Conservation (phyloP, 2,113 vertebrate genomes). For the Rhegmatorhina hoffmannsi region DNA sequence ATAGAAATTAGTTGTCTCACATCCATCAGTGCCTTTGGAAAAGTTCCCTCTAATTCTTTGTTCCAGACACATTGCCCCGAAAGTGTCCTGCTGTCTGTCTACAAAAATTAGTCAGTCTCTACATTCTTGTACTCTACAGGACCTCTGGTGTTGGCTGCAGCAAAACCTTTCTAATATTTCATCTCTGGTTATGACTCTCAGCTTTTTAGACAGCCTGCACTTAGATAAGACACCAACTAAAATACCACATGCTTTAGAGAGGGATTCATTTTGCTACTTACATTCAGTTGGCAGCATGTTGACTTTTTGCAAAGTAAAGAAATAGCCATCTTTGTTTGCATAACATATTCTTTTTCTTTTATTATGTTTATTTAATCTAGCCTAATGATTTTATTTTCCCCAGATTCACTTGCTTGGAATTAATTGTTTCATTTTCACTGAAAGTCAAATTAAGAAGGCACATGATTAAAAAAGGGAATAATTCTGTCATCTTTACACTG, state of each 20-base stretch:
- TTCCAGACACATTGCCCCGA: slow-evolving; percentile 44
- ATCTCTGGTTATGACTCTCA: background rate
- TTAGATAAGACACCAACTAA: slow-evolving; percentile 23
- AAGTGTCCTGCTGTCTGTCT: slow-evolving; percentile 64
- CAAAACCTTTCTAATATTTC: slow-evolving; percentile 64
- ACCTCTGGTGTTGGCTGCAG: slow-evolving; percentile 56
- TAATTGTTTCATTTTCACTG: background rate
- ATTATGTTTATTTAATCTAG: background rate
- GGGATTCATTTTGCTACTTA: background rate
- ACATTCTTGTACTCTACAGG: slow-evolving; percentile 50
- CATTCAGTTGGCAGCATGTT: background rate
- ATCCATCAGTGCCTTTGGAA: slow-evolving; percentile 36
- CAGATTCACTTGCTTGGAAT: background rate
- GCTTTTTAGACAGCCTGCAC: slow-evolving; percentile 21
- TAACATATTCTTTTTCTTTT: background rate
- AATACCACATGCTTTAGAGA: background rate
- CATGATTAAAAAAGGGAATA: background rate
- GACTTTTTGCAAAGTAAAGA: background rate
- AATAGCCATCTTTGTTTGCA: background rate
- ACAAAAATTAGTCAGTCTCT: slow-evolving; percentile 52
- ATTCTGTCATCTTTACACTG: slow-evolving; percentile 20
- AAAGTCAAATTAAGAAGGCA: background rate
- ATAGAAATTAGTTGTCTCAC: background rate
- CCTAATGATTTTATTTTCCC: background rate
- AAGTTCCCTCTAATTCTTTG: slow-evolving; percentile 19